Base-by-base conservation (phyloP, 1,140 invertebrate genomes). In the Araneus ventricosus region DNA sequence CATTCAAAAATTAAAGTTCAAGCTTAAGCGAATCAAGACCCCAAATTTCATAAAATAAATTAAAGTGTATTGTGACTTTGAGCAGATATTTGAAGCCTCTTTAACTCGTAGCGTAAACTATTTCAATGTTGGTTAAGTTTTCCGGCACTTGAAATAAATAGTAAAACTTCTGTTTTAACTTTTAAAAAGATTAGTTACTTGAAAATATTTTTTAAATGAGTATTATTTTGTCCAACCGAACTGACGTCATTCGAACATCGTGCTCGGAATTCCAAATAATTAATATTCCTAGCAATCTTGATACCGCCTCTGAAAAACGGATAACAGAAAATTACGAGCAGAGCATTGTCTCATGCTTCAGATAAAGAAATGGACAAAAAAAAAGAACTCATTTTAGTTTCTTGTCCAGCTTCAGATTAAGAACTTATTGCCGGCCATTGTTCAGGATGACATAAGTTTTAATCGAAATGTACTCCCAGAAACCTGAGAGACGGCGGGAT, bases 371-470 rank as follows among this genome's bases (percentile, higher is more conserved):
- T 6, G 34, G 2, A 75, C 3, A 10, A n/a, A 30, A 27, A 30
- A 70, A 67, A 30, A 63, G 27, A n/a, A 63, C 5, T 67, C 22
- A 4, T 20, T 75, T 22, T 5, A 20, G 14, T 34, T 75, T 75
- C 67, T 75, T 34, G 30, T 75, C 67, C 41, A 52, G 45, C 67
- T 67, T n/a, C 41, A 70, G 86, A 37, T 88, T 88, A 79, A 30
- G 70, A 89, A 79, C 88, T 89, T 34, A 89, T 79, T 89, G 79
- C 57, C n/a, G 88, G 20, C 67, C 63, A 89, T 89, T 89, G 88
- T 89, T 79, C 30, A 4, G 3, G 14, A 34, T 4, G 27, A 75
- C 37, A 24, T 20, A 24, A 37, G 30, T 89, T 89, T 79, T 89
- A 63, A 89, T 67, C n/a, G n/a, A 45, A 63, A 79, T 89, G 88